Evolutionary conservation across 2,888 invertebrate genomes (phyloP), one percentile per base, ranked within the genome.

Genomic region (Trichogramma dendrolimi): DNA sequence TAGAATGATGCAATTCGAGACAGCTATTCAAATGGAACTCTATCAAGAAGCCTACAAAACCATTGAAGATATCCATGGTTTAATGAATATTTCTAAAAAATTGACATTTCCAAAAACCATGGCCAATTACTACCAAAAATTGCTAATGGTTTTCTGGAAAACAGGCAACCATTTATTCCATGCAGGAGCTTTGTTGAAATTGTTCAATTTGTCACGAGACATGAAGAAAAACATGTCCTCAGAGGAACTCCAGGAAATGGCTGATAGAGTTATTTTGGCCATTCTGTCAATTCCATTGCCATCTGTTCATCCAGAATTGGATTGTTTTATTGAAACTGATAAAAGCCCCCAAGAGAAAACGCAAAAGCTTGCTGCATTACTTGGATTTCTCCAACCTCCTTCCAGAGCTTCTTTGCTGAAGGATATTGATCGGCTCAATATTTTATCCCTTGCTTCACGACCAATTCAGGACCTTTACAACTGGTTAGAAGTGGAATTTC

Each of bases 31-130:
- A 76, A 97, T 99, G 97, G 99, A 99, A 76, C 81, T 99, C 63
- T 99, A 98, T 98, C 95, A 95, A 86, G 96, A 97, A 85, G 96
- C 96, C 0, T 98, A 96, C 80, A 96, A 96, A 82, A 97, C 97
- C 0, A 96, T 97, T 59, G 99, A 99, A 78, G 99, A 99, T 79
- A 96, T 99, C 70, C 96, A 97, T 79, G 92, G 93, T 63, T 82
- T 98, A 63, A 97, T 99, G 92, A 92, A 91, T 74, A 86, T 97
- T 79, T 95, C 97, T 0, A 97, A 97, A 80, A 98, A 97, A 81
- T 90, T 91, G 2, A 96, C 96, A 0, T 94, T 96, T 6, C 94
- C 97, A 0, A 94, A 96, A 75, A 93, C 97, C 56, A 97, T 97
- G 94, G 97, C 97, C 43, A 97, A 96, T 80, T 99, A 99, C 80